phyloP scores from a whole-genome alignment of 2,797 vertebrate species.

The Crocodylus rhombifer region DNA sequence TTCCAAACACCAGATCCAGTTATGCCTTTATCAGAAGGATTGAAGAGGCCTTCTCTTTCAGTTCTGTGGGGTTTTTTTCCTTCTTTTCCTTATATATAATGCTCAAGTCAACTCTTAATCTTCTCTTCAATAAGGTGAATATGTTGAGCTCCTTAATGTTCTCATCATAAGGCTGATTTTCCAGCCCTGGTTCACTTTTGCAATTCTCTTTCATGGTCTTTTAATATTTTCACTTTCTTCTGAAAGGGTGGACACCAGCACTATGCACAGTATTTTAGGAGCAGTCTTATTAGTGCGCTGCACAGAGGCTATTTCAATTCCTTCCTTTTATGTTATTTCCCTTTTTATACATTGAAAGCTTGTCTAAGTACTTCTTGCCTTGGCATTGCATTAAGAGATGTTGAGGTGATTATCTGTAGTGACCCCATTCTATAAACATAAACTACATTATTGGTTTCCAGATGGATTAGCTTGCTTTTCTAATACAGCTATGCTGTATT shows the following conservation, averaged over 20 bases:
- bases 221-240: conserved; percentile 14
- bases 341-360: too few relatives aligned
- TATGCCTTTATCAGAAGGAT: conserved; percentile 59
- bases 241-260: background rate
- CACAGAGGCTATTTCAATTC: background rate
- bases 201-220: background rate
- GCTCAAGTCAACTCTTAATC: background rate
- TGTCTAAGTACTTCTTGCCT: background rate
- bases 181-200: conserved; percentile 21
- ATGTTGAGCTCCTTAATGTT: conserved; percentile 12
- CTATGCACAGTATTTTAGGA: conserved; percentile 4
- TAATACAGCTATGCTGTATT: background rate
- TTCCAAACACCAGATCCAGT: conserved; percentile 65
- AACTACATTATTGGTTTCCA: conserved; percentile 5
- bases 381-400: background rate
- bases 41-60: background rate
- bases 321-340: background rate
- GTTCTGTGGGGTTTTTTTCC: background rate
- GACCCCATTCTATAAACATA: conserved; percentile 3
- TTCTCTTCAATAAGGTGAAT: conserved; percentile 9
- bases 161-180: background rate
- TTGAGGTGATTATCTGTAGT: conserved; percentile 1
- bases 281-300: background rate
- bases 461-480: conserved; percentile 34
- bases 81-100: background rate